phyloP scores from a whole-genome alignment of 2,888 invertebrate genomes.

The Cantharis lateralis region DNA sequence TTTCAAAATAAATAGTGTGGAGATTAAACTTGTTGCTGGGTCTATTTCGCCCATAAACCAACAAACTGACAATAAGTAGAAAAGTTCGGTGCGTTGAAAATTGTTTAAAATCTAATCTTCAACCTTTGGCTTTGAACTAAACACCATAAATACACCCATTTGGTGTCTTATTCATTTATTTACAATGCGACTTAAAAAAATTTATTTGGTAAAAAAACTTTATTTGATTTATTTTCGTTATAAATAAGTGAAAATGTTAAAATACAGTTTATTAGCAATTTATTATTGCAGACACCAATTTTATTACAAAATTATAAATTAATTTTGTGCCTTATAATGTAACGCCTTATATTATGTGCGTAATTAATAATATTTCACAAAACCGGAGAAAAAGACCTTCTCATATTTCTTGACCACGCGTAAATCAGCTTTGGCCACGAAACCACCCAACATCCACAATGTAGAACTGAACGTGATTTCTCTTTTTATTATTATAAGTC shows the following conservation, averaged over 20 bases:
- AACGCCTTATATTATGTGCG: conserved; percentile 1
- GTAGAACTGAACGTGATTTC: conserved; percentile 20
- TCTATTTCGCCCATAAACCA: not conserved
- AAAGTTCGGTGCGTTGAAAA: not conserved
- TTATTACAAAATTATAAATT: not conserved
- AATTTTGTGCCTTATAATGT: not conserved
- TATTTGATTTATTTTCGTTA: not conserved
- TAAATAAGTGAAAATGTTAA: not conserved
- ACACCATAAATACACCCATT: not conserved
- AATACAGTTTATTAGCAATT: not conserved
- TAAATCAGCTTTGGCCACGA: conserved; percentile 26
- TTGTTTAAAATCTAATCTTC: not conserved
- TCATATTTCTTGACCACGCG: conserved; percentile 23
- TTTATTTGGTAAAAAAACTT: too few relatives aligned
- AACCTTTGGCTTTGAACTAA: not conserved
- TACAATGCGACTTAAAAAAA: too few relatives aligned
- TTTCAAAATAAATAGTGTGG: not conserved
- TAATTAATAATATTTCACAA: conserved; percentile 26
- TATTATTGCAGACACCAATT: not conserved
- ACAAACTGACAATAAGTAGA: not conserved
- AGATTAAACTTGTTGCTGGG: not conserved
- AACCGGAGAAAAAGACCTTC: conserved; percentile 6
- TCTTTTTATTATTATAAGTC: conserved; percentile 17
- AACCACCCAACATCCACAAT: conserved; percentile 22
- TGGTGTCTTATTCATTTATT: not conserved